phyloP scores from a whole-genome alignment of 2,797 vertebrate genomes.

The Sylvia borin region DNA sequence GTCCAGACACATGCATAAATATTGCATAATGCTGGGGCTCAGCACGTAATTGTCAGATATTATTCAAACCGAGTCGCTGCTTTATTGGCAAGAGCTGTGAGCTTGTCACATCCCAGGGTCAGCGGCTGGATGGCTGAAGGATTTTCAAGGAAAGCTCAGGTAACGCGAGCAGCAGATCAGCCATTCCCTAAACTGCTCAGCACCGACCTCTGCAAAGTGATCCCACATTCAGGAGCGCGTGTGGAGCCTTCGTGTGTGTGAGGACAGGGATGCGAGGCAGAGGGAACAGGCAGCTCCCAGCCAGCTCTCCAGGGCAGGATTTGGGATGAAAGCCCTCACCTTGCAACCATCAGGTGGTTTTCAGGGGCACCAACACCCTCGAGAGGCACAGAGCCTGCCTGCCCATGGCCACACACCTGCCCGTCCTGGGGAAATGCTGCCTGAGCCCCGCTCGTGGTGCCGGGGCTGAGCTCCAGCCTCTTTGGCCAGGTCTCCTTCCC shows the following conservation, averaged over 20 bases:
- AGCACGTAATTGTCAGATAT: conserved; percentile 66
- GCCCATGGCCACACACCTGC: neutral
- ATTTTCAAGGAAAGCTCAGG: neutral
- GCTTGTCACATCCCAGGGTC: conserved; percentile 32
- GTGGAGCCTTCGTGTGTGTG: accelerated
- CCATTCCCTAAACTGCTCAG: neutral
- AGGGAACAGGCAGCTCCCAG: neutral
- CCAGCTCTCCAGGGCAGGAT: neutral
- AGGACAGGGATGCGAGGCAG: neutral
- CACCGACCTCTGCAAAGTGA: neutral
- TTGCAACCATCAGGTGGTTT: accelerated
- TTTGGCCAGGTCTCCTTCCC: conserved; percentile 32
- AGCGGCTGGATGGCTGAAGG: conserved; percentile 2
- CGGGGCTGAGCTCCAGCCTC: neutral
- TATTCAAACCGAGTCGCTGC: conserved; percentile 53
- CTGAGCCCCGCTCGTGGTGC: accelerated
- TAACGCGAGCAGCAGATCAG: neutral
- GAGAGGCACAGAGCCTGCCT: accelerated
- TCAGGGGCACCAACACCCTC: neutral
- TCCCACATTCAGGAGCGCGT: accelerated
- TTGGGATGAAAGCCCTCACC: neutral
- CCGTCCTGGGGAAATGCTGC: accelerated
- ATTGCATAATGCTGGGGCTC: conserved; percentile 56
- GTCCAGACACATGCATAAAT: conserved; percentile 67
- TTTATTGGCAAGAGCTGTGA: conserved; percentile 34